Conservation (phyloP, 2,888 invertebrate species). For the Kryphioiulus occultus region DNA sequence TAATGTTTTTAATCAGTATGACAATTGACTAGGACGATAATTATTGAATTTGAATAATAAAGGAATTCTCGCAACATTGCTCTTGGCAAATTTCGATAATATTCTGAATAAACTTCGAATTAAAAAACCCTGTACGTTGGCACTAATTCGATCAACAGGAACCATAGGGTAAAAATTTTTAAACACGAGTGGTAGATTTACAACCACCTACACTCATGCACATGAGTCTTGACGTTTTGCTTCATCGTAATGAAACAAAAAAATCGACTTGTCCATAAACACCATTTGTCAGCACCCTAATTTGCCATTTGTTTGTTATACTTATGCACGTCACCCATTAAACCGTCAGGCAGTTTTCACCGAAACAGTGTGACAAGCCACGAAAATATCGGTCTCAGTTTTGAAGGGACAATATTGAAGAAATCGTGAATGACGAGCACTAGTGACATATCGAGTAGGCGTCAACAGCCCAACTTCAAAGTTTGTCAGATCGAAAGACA, state of each 20-base stretch:
- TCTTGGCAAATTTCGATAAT: too few relatives aligned
- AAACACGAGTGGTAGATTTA: background rate
- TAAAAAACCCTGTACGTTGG: too few relatives aligned
- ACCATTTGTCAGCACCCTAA: constrained; percentile 19
- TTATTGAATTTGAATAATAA: too few relatives aligned
- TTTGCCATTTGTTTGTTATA: constrained; percentile 30
- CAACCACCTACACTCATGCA: background rate
- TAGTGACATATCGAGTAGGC: background rate
- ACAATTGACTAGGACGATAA: too few relatives aligned
- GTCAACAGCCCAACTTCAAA: background rate
- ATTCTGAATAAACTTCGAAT: too few relatives aligned
- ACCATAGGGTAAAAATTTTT: background rate
- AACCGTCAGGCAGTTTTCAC: constrained; percentile 17
- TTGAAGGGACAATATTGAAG: background rate
- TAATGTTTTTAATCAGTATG: too few relatives aligned
- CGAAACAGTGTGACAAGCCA: background rate
- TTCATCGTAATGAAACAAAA: background rate
- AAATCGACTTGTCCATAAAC: background rate
- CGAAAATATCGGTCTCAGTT: background rate
- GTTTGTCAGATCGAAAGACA: constrained; percentile 15
- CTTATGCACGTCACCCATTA: background rate
- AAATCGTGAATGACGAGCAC: background rate
- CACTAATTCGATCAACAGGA: too few relatives aligned
- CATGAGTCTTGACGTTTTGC: constrained; percentile 7
- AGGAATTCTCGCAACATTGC: too few relatives aligned